A percentile compares a stretch with the other conserved stretches of the same genome.
Conservation (phyloP, 2,797 vertebrate genomes). For the Austrolebias charrua region DNA sequence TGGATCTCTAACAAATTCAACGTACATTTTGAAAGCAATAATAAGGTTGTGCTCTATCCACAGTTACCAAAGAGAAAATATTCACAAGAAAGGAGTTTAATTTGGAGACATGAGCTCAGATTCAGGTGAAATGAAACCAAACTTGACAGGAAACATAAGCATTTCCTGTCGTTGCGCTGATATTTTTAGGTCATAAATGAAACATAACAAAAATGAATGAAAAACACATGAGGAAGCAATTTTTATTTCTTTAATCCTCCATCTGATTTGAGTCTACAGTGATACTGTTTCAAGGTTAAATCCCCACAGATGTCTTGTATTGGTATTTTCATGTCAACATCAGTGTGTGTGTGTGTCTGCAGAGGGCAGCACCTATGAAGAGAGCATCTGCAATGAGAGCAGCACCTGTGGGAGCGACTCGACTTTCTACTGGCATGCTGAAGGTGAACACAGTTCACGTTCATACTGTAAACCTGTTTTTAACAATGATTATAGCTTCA, state of each 20-base stretch:
- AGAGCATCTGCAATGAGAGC: slow-evolving; percentile 84
- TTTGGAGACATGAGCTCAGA: too few relatives aligned
- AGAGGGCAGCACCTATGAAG: slow-evolving; percentile 86
- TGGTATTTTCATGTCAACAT: slow-evolving; percentile 3
- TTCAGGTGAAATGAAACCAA: too few relatives aligned
- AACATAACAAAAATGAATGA: slow-evolving; percentile 5
- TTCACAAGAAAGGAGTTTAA: too few relatives aligned
- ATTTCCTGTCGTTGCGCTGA: too few relatives aligned
- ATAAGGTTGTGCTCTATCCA: too few relatives aligned
- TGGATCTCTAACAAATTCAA: too few relatives aligned
- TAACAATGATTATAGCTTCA: not conserved
- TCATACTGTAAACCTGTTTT: not conserved
- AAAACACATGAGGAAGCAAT: not conserved
- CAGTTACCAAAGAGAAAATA: too few relatives aligned
- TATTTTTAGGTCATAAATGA: too few relatives aligned
- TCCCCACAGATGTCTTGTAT: not conserved
- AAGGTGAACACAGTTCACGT: slow-evolving; percentile 78
- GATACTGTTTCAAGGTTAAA: slow-evolving; percentile 19
- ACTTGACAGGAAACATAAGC: too few relatives aligned
- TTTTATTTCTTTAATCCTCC: slow-evolving; percentile 13
- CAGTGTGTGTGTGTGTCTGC: slow-evolving; percentile 14
- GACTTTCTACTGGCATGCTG: slow-evolving; percentile 88
- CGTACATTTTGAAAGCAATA: not conserved
- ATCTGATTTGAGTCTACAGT: slow-evolving; percentile 6
- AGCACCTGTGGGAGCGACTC: slow-evolving; percentile 91